A percentile compares a stretch with the other conserved stretches of the same genome.
These are phyloP conservation scores for Andrena flavipes DNA, from an alignment of 2,888 invertebrate species.

Conservation along the genomic window DNA sequence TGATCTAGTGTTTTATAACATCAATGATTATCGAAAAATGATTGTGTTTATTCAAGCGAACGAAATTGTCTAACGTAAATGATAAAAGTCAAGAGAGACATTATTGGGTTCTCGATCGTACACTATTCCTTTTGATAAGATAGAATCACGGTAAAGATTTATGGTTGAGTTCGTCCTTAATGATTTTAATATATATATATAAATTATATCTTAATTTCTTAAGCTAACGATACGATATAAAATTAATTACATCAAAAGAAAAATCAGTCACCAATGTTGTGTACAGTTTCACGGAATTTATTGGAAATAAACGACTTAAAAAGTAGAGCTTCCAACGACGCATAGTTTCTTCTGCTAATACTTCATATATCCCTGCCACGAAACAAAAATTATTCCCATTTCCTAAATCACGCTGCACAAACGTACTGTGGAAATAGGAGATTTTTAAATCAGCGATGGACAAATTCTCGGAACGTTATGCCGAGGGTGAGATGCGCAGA, in stretches of 20 bases:
- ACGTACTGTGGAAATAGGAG: neutral
- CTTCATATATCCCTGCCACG: too few relatives aligned
- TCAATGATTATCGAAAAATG: neutral
- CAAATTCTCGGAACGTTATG: neutral
- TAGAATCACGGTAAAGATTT: too few relatives aligned
- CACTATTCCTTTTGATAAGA: slow-evolving; percentile 12
- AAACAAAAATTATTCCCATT: neutral
- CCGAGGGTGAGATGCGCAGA: neutral
- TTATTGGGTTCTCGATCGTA: neutral
- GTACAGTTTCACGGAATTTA: slow-evolving; percentile 64
- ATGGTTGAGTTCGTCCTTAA: too few relatives aligned
- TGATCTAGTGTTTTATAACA: slow-evolving; percentile 18
- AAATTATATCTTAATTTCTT: slow-evolving; percentile 33
- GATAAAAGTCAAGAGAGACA: neutral
- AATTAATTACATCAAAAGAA: slow-evolving; percentile 34
- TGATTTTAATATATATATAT: slow-evolving; percentile 8
- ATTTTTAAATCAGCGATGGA: neutral
- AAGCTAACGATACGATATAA: slow-evolving; percentile 30
- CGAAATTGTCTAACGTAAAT: neutral
- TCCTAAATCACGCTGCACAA: neutral
- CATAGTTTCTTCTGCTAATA: neutral
- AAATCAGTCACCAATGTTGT: slow-evolving; percentile 53
- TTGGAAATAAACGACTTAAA: slow-evolving; percentile 63
- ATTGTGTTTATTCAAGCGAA: neutral
- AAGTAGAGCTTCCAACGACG: neutral